Conservation (phyloP, 2,797 vertebrate species). For the Sparus aurata region DNA sequence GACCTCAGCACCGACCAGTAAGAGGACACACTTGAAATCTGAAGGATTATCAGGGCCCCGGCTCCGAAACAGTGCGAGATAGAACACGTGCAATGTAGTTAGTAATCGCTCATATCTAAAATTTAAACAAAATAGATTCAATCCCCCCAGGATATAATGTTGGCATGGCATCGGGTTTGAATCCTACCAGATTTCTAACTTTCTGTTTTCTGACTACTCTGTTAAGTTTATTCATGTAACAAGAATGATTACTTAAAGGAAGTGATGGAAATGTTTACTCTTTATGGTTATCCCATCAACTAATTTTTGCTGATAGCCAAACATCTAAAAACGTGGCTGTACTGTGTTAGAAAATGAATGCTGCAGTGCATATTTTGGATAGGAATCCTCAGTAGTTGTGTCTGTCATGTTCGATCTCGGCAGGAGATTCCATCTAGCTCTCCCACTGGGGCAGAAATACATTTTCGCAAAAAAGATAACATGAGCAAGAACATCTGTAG, state of each 20-base stretch:
- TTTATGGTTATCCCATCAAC: neutral
- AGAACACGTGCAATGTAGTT: neutral
- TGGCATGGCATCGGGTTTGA: too few species aligned
- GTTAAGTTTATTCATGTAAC: too few species aligned
- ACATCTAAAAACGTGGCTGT: neutral
- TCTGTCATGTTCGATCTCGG: slow-evolving; percentile 63
- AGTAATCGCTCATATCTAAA: too few species aligned
- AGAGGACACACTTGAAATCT: too few species aligned
- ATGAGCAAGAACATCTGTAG: slow-evolving; percentile 48
- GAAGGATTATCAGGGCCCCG: too few species aligned
- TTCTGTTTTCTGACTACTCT: too few species aligned
- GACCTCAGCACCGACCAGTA: too few species aligned
- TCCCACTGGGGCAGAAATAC: slow-evolving; percentile 50
- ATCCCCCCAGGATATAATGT: too few species aligned
- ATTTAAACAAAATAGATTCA: too few species aligned
- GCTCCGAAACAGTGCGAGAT: too few species aligned
- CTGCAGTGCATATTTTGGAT: slow-evolving; percentile 53
- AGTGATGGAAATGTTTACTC: neutral
- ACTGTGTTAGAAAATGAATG: slow-evolving; percentile 31
- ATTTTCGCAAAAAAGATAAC: slow-evolving; percentile 53
- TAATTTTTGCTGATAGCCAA: neutral
- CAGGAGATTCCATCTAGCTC: slow-evolving; percentile 40
- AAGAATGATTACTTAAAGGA: neutral
- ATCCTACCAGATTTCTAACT: too few species aligned
- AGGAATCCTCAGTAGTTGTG: slow-evolving; percentile 31